Evolutionary conservation across 2,113 vertebrate species (phyloP).

Genomic region (Rhinogobius similis): DNA sequence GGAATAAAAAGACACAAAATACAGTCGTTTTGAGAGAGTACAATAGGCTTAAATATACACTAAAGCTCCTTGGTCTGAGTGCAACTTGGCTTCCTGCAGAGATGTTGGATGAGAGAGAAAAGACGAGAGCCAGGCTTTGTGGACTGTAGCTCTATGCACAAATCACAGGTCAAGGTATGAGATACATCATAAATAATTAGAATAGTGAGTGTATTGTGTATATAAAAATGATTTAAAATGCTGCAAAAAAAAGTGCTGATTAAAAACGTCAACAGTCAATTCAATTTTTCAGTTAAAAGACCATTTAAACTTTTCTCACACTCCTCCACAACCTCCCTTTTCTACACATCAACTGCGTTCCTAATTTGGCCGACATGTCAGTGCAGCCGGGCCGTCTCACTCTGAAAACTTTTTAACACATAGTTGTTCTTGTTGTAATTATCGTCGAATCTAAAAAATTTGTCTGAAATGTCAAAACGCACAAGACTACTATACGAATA

Average conservation of each 20-base stretch:
- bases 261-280: too few species aligned
- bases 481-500: neutral
- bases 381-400: constrained; percentile 11
- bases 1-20: constrained; percentile 15
- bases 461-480: constrained; percentile 15
- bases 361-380: constrained; percentile 36
- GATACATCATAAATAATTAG: neutral
- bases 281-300: too few species aligned
- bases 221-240: neutral
- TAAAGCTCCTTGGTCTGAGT: constrained; percentile 14
- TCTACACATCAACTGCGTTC: constrained; percentile 1
- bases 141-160: constrained; percentile 39
- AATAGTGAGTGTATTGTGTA: neutral
- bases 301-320: constrained; percentile 34
- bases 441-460: constrained; percentile 6
- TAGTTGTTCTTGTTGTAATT: constrained; percentile 2
- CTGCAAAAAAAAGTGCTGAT: neutral
- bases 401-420: neutral
- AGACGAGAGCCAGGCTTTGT: constrained; percentile 65
- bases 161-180: constrained; percentile 38
- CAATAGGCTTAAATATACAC: constrained; percentile 30
- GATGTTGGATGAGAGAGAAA: constrained; percentile 37
- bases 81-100: constrained; percentile 32
- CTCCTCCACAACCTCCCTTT: neutral
- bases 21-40: constrained; percentile 17